These are phyloP conservation scores for Standfussiana lucernea DNA, from an alignment of 2,888 invertebrate species.

Conservation along the genomic window DNA sequence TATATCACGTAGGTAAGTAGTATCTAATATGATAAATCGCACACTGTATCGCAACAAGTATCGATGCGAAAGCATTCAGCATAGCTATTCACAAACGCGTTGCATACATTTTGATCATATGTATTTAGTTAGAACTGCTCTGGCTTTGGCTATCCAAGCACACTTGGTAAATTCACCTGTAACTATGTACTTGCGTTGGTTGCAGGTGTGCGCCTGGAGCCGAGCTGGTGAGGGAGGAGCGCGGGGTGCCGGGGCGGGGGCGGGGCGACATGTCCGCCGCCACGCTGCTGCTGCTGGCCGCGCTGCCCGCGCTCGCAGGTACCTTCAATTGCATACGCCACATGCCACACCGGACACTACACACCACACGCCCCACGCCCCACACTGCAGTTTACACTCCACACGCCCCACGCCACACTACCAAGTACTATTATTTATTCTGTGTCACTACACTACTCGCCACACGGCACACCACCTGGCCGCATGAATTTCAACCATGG, in stretches of 20 bases:
- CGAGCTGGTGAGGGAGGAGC: neutral
- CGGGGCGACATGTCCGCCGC: constrained; percentile 65
- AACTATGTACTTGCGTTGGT: neutral
- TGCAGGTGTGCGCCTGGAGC: constrained; percentile 13
- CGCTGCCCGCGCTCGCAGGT: constrained; percentile 81
- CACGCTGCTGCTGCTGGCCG: constrained; percentile 77
- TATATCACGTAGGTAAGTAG: no score
- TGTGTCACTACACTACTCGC: neutral
- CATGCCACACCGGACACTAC: neutral
- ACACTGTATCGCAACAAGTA: no score
- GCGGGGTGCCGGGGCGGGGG: neutral
- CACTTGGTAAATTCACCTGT: neutral
- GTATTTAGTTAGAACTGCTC: neutral
- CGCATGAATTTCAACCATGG: neutral
- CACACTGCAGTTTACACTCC: neutral
- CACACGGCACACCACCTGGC: neutral
- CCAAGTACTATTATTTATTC: neutral
- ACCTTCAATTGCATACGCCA: neutral
- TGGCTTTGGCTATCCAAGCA: neutral
- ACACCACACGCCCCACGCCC: neutral
- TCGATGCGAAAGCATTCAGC: no score
- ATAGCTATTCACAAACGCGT: no score
- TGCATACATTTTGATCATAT: neutral
- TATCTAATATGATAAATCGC: no score
- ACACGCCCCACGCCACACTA: neutral